Evolutionary conservation across 2,113 vertebrate genomes (phyloP).

Genomic region (Hyla sarda): DNA sequence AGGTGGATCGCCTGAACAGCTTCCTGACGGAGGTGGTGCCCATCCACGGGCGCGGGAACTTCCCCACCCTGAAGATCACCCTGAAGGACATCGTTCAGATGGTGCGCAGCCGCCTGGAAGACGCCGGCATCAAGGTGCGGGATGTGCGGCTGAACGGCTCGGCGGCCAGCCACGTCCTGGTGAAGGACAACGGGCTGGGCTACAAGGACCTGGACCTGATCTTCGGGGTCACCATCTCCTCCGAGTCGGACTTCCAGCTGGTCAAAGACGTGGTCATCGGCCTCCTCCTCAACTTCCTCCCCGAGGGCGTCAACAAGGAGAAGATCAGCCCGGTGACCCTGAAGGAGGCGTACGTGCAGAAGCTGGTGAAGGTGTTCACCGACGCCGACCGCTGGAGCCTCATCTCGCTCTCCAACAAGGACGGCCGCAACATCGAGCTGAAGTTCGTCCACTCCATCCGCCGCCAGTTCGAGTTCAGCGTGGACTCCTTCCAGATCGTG

Average conservation of each 20-base stretch:
- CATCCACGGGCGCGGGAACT: slow-evolving; percentile 93
- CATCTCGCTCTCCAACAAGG: slow-evolving; percentile 96
- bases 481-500: slow-evolving; percentile 98
- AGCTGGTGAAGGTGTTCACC: slow-evolving; percentile 94
- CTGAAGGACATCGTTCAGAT: slow-evolving; percentile 93
- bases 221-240: slow-evolving; percentile 89
- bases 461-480: slow-evolving; percentile 97
- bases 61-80: slow-evolving; percentile 90
- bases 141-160: slow-evolving; percentile 94
- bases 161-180: slow-evolving; percentile 92
- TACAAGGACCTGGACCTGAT: slow-evolving; percentile 98
- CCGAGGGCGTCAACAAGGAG: slow-evolving; percentile 91
- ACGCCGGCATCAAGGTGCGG: slow-evolving; percentile 83
- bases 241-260: slow-evolving; percentile 85
- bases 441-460: slow-evolving; percentile 95
- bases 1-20: slow-evolving; percentile 89
- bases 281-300: slow-evolving; percentile 92
- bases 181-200: slow-evolving; percentile 91
- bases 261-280: slow-evolving; percentile 91
- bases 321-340: slow-evolving; percentile 91
- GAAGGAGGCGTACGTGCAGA: slow-evolving; percentile 96
- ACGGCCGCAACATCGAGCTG: slow-evolving; percentile 94
- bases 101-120: slow-evolving; percentile 82
- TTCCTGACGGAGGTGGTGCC: slow-evolving; percentile 90
- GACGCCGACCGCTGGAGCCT: slow-evolving; percentile 96